Evolutionary conservation across 2,888 invertebrate species (phyloP), one percentile per base, ranked within the genome.

Genomic region (Timema podura): DNA sequence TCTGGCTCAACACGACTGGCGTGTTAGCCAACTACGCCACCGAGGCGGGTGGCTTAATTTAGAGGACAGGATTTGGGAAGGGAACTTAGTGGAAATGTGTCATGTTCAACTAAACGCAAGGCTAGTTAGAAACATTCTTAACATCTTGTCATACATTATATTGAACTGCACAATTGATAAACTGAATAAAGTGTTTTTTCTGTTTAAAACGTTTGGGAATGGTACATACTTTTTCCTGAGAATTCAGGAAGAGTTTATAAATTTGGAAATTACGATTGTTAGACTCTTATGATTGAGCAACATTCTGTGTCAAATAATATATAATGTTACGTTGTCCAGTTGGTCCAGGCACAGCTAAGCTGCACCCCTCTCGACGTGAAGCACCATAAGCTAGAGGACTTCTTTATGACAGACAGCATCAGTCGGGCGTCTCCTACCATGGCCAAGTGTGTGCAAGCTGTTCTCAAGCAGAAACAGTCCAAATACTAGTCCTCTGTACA

Each of bases 391-490:
- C 84, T 99, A 72, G 91, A 93, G 81, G 92, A 94, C 79, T 94
- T 89, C 82, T 93, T 89, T 80, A 98, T 98, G 96, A 99, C 99
- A 11, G 96, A 99, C 83, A 85, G 93, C 7, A 95, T 99, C 78
- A 95, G 96, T 75, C 88, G 98, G 79, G 96, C 98, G 48, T 99
- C 98, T 6, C 92, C 93, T 73, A 98, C 98, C 67, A 99, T 99
- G 99, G 97, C 98, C 67, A 97, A 97, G 82, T 98, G 98, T 82
- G 91, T 98, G 75, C 91, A 94, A 78, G 97, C 98, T 13, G 94
- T 91, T 5, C 84, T 88, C 75, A 94, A 94, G 80, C 91, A 91
- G 74, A 79, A 79, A 73, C 76, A 80, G 73, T 78, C 79, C 16
- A 81, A 80, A 73, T 81, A 81, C 48, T 71, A 66, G 46, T 30